Base-by-base conservation (phyloP, 2,113 vertebrate species). In the Peucedramus taeniatus region DNA sequence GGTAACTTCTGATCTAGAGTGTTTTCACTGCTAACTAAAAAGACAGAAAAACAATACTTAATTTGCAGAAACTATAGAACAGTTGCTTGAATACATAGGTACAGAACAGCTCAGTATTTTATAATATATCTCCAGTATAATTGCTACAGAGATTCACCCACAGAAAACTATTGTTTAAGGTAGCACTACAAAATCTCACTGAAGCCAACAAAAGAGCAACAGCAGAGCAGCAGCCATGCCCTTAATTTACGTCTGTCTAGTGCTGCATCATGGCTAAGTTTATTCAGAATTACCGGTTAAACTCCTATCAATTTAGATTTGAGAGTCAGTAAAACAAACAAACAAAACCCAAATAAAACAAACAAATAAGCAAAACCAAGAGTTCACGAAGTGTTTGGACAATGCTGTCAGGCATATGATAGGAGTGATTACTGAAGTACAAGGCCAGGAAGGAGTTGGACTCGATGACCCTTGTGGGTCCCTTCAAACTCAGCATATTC, bases 121-220 rank as follows among this genome's bases (percentile, higher is more conserved):
- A 26, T 30, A 85, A 68, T 44, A 1, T 18, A 77, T 45, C 35
- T 93, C 44, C 66, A 57, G 53, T 50, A 49, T 83, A 85, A 80
- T 9, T 54, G 45, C 75, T 89, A 42, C 17, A 84, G n/a, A 39
- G 28, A 78, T 53, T 74, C 61, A 63, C 23, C 57, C 70, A 96
- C 64, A 92, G 81, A 93, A 74, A 95, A 27, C 83, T 85, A 89
- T 64, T 96, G 87, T 96, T 97, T 75, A 75, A 96, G 87, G 35
- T 40, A 93, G 70, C 39, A 44, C 77, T 89, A 71, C 51, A 89
- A 47, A 86, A 92, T 59, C 66, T 93, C 59, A 53, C 1, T 79
- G 65, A 80, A 93, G 89, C n/a, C 61, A 94, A 61, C 19, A 92
- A 64, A 91, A 93, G 57, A 59, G 87, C 60, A 93, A 53, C 68